Base-by-base conservation (phyloP, 1,140 invertebrate genomes). In the Drosophila neocordata region DNA sequence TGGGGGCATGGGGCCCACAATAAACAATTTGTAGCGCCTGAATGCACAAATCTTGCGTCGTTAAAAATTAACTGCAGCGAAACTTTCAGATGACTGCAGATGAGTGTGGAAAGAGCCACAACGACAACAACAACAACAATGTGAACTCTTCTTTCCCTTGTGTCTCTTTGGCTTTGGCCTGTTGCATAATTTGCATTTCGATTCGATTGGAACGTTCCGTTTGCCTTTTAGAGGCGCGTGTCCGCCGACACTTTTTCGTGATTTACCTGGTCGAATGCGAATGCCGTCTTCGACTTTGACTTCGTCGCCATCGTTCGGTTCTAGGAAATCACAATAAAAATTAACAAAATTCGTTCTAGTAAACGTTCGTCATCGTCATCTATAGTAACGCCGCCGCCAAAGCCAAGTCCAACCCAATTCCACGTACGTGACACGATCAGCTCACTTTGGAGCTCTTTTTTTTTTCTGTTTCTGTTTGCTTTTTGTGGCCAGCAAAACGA, bases 311-410 rank as follows among this genome's bases (percentile, higher is more conserved):
- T 34, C 64, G 48, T 76, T 79, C 73, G 75, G 72, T 88, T 88
- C 83, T 88, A 88, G 83, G 83, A 88, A 88, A 88, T 88, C 83
- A 88, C 83, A 88, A 88, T 88, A 88, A 88, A 87, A 88, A 88
- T 88, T 88, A 88, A 88, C 83, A 18, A 71, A 88, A 88, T 88
- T 88, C 83, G 83, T 88, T 88, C 83, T 87, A 88, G 84, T 77
- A 88, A 88, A 87, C 83, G 73, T 79, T 76, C 69, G 73, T 74
- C 75, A 63, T 74, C 75, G 74, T 69, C 55, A 48, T 20, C 35
- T 13, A 48, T 11, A 65, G 61, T 34, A 15, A 59, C 13, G 62
- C 13, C 15, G 18, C 48, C 9, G 11, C 9, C 60, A n/a, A n/a
- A n/a, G 52, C 31, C 20, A 41, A 27, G 67, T 8, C 9, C 84